phyloP scores from a whole-genome alignment of 2,888 invertebrate species.

The Caenorhabditis auriculariae region DNA sequence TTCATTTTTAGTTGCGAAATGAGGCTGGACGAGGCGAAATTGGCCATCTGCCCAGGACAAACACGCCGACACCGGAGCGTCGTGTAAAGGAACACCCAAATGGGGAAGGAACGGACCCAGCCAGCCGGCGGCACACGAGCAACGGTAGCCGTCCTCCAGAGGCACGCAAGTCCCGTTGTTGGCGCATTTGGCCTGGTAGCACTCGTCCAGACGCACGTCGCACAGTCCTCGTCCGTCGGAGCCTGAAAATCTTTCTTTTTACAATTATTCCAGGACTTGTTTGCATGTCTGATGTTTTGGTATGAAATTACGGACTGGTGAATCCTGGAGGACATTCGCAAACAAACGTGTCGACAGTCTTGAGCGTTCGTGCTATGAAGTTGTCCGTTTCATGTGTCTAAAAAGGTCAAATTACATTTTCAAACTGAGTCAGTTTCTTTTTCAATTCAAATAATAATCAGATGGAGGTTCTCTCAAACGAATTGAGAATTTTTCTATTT shows the following conservation, averaged over 20 bases:
- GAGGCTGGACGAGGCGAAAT: no score
- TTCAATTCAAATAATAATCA: no score
- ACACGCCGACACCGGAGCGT: no score
- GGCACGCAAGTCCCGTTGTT: constrained; percentile 56
- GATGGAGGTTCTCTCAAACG: no score
- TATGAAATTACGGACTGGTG: constrained; percentile 46
- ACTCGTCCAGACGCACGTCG: constrained; percentile 55
- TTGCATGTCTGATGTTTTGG: no score
- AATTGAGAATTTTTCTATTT: no score
- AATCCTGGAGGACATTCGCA: constrained; percentile 62
- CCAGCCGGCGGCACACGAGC: constrained; percentile 49
- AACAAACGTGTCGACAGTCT: constrained; percentile 53
- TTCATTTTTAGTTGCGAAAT: no score
- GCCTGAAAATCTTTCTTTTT: constrained; percentile 32
- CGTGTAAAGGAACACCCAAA: not conserved
- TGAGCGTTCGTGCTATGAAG: constrained; percentile 53
- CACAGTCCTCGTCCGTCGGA: constrained; percentile 45
- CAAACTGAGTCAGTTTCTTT: not conserved
- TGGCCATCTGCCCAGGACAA: no score
- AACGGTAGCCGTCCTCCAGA: constrained; percentile 54
- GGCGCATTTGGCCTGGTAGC: constrained; percentile 50
- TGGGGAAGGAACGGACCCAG: constrained; percentile 43
- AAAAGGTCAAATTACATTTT: constrained; percentile 5
- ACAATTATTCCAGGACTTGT: not conserved
- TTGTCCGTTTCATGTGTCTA: constrained; percentile 56